Conservation (phyloP, 2,113 vertebrate species). For the Furnarius figulus region DNA sequence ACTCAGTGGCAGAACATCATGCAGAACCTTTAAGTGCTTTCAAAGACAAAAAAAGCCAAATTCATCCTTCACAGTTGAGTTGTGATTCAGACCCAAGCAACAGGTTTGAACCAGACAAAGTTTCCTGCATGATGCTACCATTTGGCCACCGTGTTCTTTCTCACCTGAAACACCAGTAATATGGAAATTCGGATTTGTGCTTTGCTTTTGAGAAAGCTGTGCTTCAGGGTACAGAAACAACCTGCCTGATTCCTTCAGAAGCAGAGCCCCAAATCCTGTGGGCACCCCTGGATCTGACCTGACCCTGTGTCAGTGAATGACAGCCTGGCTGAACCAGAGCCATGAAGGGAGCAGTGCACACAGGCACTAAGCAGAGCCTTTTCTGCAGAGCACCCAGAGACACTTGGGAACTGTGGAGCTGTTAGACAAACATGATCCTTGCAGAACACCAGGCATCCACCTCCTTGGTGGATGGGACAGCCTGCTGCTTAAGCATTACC, state of each 20-base stretch:
- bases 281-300: neutral
- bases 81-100: neutral
- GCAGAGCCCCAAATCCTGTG: accelerated
- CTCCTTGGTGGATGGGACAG: neutral
- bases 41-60: constrained; percentile 13
- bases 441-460: neutral
- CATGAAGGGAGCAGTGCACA: neutral
- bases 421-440: neutral
- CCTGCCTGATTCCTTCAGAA: neutral
- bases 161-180: neutral
- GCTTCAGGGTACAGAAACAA: neutral
- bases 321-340: neutral
- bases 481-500: neutral
- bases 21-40: neutral
- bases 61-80: neutral
- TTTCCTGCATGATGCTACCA: neutral
- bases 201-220: neutral
- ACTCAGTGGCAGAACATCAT: neutral
- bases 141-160: neutral
- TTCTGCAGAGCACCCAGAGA: neutral
- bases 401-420: neutral
- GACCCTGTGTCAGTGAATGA: accelerated
- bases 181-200: neutral
- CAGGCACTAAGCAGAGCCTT: neutral
- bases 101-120: neutral